Evolutionary conservation across 2,797 vertebrate species (phyloP), one percentile per base, ranked within the genome.

Genomic region (Hoplostethus mediterraneus): DNA sequence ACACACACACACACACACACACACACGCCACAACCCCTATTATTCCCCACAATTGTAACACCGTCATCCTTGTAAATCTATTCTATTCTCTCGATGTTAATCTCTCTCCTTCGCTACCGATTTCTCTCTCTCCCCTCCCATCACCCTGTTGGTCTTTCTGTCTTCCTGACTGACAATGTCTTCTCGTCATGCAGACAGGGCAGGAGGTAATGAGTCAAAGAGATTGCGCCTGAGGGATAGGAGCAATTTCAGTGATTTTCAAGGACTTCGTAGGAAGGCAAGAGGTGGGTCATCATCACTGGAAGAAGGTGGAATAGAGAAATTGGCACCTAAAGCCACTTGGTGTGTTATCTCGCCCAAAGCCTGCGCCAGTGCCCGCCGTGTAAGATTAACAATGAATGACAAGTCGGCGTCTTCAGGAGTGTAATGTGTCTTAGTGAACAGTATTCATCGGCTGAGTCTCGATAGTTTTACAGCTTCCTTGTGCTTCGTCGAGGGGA

Each of bases 21-120:
- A 53, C 25, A 53, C 51, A 25, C 9, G 9, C 25, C 21, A 12
- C 28, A 49, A 49, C 11, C 28, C 38, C 38, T 5, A 9, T 57
- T 49, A 47, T 70, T 47, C 69, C 40, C n/a, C 17, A 16, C 65
- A 53, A 42, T 58, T 21, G 71, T 52, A 4, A 12, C 3, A 56
- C 36, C 57, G 44, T 72, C 59, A 14, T 56, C 33, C 44, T 58
- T 56, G 56, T 79, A 38, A 54, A 65, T 83, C 68, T 80, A 30
- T 31, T 61, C 48, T 72, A 44, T 63, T 59, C 31, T 73, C 51
- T 52, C 58, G 21, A 33, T 73, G 44, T 63, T 66, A 63, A 75
- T 71, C 25, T 73, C 5, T 63, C 67, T 47, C 44, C 74, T 47
- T 76, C 45, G 33, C 31, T 11, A 61, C 73, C 59, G 45, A 59